Evolutionary conservation across 2,797 vertebrate species (phyloP).

Genomic region (Bufotes viridis): DNA sequence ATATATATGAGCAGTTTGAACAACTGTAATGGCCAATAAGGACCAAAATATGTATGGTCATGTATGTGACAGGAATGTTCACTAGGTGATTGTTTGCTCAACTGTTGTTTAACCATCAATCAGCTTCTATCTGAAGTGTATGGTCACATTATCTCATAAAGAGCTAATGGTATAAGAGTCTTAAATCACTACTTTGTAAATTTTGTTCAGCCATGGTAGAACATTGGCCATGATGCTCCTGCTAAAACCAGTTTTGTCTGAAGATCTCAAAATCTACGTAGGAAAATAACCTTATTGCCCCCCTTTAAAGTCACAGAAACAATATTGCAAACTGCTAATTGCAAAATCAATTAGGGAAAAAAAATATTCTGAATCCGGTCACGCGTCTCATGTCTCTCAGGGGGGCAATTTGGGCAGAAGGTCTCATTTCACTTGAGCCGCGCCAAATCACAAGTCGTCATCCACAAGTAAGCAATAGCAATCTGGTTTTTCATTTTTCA

Average conservation of each 20-base stretch:
- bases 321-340: constrained; percentile 88
- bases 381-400: constrained; percentile 76
- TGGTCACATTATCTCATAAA: too few species aligned
- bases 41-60: too few species aligned
- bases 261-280: not conserved
- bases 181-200: too few species aligned
- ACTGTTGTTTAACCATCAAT: too few species aligned
- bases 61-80: too few species aligned
- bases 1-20: too few species aligned
- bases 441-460: constrained; percentile 83
- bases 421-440: constrained; percentile 78
- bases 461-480: constrained; percentile 87
- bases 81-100: too few species aligned
- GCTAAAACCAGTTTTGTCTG: not conserved
- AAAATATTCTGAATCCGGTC: constrained; percentile 87
- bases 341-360: constrained; percentile 91
- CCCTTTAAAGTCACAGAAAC: constrained; percentile 67
- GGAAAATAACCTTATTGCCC: constrained; percentile 2
- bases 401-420: constrained; percentile 87
- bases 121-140: too few species aligned
- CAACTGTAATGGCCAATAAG: too few species aligned
- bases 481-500: constrained; percentile 92
- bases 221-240: not conserved
- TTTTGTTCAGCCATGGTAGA: too few species aligned
- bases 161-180: too few species aligned